phyloP scores from a whole-genome alignment of 1,140 invertebrate genomes.

The Scaptomyza graminum region DNA sequence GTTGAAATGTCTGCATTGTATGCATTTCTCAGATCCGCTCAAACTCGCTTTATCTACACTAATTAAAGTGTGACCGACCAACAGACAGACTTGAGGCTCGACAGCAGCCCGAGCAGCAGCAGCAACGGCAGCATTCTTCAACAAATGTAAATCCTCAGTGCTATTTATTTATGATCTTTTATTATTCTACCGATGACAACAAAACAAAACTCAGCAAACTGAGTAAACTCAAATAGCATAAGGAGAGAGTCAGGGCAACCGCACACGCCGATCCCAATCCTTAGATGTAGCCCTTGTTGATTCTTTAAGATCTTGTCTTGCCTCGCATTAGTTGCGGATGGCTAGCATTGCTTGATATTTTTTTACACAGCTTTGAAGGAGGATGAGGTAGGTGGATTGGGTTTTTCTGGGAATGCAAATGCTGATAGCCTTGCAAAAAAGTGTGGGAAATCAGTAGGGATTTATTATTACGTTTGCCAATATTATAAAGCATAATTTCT shows the following conservation, averaged over 20 bases:
- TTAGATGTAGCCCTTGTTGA: neutral
- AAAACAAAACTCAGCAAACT: conserved; percentile 8
- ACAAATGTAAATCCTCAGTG: conserved; percentile 57
- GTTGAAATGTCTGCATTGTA: conserved; percentile 34
- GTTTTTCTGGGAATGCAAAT: conserved; percentile 43
- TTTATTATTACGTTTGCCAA: neutral
- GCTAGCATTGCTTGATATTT: conserved; percentile 55
- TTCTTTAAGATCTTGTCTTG: conserved; percentile 18
- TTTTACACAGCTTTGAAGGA: conserved; percentile 15
- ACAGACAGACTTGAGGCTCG: conserved; percentile 1
- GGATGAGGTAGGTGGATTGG: conserved; percentile 23
- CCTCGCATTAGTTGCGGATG: conserved; percentile 65
- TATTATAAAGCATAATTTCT: neutral
- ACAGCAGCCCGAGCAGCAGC: neutral
- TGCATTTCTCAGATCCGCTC: conserved; percentile 70
- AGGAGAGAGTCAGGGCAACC: conserved; percentile 56
- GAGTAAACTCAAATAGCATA: conserved; percentile 22
- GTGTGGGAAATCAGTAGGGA: conserved; percentile 31
- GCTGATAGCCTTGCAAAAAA: conserved; percentile 48
- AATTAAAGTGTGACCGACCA: conserved; percentile 79
- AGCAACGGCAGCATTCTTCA: conserved; percentile 24
- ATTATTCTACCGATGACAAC: conserved; percentile 66
- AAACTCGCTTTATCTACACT: conserved; percentile 73
- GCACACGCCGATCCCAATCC: conserved; percentile 64
- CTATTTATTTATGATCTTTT: conserved; percentile 81